phyloP scores from a whole-genome alignment of 2,797 vertebrate species.

The Microctenopoma stevenorrisi region DNA sequence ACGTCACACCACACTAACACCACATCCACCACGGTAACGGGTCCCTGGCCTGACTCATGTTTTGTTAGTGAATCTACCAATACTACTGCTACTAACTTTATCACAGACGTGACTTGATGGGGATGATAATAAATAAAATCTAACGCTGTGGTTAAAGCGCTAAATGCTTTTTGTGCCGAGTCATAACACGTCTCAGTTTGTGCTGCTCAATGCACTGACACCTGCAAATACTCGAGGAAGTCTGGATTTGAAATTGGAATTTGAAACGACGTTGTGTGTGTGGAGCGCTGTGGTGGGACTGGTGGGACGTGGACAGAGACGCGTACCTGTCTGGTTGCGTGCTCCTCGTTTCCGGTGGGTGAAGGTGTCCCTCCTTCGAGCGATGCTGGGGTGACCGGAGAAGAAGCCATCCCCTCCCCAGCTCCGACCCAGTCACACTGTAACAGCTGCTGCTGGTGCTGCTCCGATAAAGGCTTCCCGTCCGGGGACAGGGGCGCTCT shows the following conservation, averaged over 20 bases:
- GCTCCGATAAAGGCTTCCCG: constrained; percentile 39
- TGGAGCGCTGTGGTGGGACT: not conserved
- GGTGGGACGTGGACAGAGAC: not conserved
- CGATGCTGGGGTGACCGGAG: constrained; percentile 76
- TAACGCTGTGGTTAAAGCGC: not conserved
- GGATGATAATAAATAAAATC: no score
- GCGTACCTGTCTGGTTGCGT: constrained; percentile 83
- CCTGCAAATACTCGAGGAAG: not conserved
- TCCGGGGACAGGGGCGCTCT: constrained; percentile 61
- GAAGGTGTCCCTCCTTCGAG: constrained; percentile 83
- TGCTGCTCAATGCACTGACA: accelerated
- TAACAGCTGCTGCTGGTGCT: constrained; percentile 34
- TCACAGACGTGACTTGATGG: no score
- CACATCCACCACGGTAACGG: no score
- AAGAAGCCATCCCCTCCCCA: constrained; percentile 83
- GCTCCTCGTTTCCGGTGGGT: constrained; percentile 80
- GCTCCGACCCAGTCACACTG: constrained; percentile 24
- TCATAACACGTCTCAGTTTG: not conserved
- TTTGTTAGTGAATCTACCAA: no score
- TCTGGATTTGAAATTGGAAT: not conserved
- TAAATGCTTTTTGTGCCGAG: constrained; percentile 3
- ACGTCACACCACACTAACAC: constrained; percentile 10
- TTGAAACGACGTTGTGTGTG: constrained; percentile 6
- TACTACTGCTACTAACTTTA: no score
- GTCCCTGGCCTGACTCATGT: not conserved